These are phyloP conservation scores for Fabriciana adippe DNA, from an alignment of 2,888 invertebrate species.

Conservation along the genomic window DNA sequence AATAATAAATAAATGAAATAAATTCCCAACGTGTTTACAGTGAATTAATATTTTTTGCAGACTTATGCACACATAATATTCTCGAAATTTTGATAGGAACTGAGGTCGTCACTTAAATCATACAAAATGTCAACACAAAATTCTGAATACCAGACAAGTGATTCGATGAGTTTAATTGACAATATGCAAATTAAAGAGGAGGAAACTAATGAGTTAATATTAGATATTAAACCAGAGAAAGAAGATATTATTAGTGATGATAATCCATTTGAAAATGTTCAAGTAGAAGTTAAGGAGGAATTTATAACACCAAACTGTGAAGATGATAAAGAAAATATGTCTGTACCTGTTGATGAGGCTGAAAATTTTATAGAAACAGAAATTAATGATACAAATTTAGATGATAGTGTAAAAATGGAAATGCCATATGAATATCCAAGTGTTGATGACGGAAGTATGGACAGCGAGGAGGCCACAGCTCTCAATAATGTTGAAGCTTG, in stretches of 20 bases:
- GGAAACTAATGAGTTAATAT: conserved; percentile 17
- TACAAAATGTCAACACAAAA: conserved; percentile 10
- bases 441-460: conserved; percentile 64
- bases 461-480: conserved; percentile 65
- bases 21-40: not conserved
- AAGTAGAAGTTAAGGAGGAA: conserved; percentile 29
- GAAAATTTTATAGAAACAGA: conserved; percentile 25
- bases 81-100: not conserved
- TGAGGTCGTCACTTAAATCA: not conserved
- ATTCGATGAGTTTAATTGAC: conserved; percentile 6
- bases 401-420: conserved; percentile 54
- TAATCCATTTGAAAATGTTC: conserved; percentile 24
- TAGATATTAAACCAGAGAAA: conserved; percentile 27
- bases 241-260: conserved; percentile 16
- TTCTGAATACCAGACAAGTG: not conserved
- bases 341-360: conserved; percentile 20
- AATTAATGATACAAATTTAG: conserved; percentile 27
- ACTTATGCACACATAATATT: not conserved
- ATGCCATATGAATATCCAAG: conserved; percentile 59
- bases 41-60: not conserved
- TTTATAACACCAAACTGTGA: conserved; percentile 28
- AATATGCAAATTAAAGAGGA: conserved; percentile 33
- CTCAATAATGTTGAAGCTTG: conserved; percentile 69
- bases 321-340: conserved; percentile 17
- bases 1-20: not conserved